A percentile compares a stretch with the other conserved stretches of the same genome.
Conservation (phyloP, 1,140 invertebrate genomes). For the Drosophila oshimai region DNA sequence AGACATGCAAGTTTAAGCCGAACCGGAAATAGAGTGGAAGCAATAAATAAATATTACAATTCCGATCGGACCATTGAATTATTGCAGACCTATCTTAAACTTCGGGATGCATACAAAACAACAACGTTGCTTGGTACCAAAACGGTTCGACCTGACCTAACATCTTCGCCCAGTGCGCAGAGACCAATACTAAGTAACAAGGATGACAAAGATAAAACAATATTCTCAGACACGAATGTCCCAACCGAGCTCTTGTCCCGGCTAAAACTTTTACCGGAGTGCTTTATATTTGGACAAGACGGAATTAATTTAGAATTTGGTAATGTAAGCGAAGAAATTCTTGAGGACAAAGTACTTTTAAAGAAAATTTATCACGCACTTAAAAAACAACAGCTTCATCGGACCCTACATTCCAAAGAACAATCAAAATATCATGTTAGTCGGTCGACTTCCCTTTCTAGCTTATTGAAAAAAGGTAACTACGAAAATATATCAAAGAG, state of each 20-base stretch:
- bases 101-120: constrained; percentile 60
- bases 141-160: constrained; percentile 71
- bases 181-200: constrained; percentile 26
- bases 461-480: constrained; percentile 19
- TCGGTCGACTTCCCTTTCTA: neutral
- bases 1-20: constrained; percentile 59
- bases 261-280: constrained; percentile 26
- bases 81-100: constrained; percentile 63
- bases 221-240: neutral
- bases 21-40: constrained; percentile 84
- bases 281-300: neutral
- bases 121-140: constrained; percentile 62
- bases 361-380: constrained; percentile 68
- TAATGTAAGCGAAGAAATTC: constrained; percentile 24
- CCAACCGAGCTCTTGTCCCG: constrained; percentile 28
- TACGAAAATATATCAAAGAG: neutral
- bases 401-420: constrained; percentile 67
- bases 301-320: constrained; percentile 22
- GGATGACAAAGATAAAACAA: neutral
- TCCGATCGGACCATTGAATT: constrained; percentile 56
- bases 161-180: constrained; percentile 61
- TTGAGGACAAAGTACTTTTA: constrained; percentile 64
- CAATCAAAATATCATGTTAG: constrained; percentile 8
- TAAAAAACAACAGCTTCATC: constrained; percentile 74
- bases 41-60: constrained; percentile 25